Percentiles rank a stretch among this genome's conserved stretches.
Evolutionary conservation across 2,113 vertebrate species (phyloP).

Genomic region (Mixornis gularis): DNA sequence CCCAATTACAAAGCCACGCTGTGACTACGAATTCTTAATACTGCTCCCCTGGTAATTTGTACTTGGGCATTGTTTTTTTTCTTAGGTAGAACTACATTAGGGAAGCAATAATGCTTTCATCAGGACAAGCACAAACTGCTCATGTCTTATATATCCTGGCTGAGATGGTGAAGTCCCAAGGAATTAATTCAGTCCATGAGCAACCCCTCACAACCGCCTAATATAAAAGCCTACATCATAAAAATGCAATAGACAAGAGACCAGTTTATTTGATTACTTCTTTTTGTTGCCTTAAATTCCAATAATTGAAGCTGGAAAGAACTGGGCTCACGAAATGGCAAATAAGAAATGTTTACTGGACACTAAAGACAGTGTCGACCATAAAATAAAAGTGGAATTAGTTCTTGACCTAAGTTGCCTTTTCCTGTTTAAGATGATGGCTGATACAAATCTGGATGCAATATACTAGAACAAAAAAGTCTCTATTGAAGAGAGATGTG

Average conservation of each 20-base stretch:
- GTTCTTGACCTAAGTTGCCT: background rate
- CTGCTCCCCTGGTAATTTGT: background rate
- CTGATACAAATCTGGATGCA: background rate
- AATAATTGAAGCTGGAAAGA: background rate
- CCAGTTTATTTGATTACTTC: background rate
- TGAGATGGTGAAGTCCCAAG: background rate
- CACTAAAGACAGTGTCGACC: background rate
- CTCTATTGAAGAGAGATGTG: background rate
- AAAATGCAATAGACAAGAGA: background rate
- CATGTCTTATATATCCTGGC: background rate
- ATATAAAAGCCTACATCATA: background rate
- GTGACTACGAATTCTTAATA: conserved; percentile 36
- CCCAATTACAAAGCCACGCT: conserved; percentile 28
- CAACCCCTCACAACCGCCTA: background rate
- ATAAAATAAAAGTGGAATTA: background rate
- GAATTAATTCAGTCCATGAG: background rate
- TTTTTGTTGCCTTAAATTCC: background rate
- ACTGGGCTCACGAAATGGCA: background rate
- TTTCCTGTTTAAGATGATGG: background rate
- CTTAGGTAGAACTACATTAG: background rate
- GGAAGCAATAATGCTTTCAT: conserved; percentile 15
- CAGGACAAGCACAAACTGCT: background rate
- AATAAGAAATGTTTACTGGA: background rate
- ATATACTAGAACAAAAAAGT: background rate
- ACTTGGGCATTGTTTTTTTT: conserved; percentile 19